These are phyloP conservation scores for Girardinus metallicus DNA, from an alignment of 2,797 vertebrate species.

Conservation along the genomic window DNA sequence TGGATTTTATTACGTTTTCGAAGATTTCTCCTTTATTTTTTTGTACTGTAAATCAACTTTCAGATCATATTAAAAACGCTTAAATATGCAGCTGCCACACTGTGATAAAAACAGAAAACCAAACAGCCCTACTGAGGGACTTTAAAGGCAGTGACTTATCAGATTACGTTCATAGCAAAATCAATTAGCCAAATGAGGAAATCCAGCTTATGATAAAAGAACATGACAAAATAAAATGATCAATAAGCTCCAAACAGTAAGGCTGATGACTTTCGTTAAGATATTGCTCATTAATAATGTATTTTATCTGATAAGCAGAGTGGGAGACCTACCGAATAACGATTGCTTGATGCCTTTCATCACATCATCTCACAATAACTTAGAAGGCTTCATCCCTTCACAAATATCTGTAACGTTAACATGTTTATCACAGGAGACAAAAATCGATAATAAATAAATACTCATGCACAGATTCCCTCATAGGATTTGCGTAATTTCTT, in stretches of 20 bases:
- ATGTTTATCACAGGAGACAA: constrained; percentile 78
- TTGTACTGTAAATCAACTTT: constrained; percentile 45
- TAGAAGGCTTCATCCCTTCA: constrained; percentile 84
- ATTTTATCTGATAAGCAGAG: constrained; percentile 74
- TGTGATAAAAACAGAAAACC: constrained; percentile 36
- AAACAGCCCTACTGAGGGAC: constrained; percentile 24
- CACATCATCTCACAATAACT: constrained; percentile 77
- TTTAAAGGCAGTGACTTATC: constrained; percentile 39
- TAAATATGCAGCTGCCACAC: constrained; percentile 30
- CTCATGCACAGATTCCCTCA: constrained; percentile 85
- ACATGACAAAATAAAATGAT: constrained; percentile 60
- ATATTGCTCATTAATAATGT: constrained; percentile 74
- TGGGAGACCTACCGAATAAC: constrained; percentile 65
- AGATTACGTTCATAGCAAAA: constrained; percentile 49
- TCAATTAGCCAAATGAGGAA: constrained; percentile 65
- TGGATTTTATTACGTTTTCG: constrained; percentile 20
- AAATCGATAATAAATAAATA: constrained; percentile 98
- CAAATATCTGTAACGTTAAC: constrained; percentile 93
- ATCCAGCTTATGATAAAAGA: constrained; percentile 58
- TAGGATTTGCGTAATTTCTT: constrained; percentile 88
- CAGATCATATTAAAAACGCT: constrained; percentile 21
- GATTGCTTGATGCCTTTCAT: constrained; percentile 70
- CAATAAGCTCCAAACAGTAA: constrained; percentile 55
- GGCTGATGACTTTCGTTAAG: constrained; percentile 64
- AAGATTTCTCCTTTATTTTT: constrained; percentile 10